Evolutionary conservation across 2,113 vertebrate genomes (phyloP).

Genomic region (Xenotilapia caudafasciata): DNA sequence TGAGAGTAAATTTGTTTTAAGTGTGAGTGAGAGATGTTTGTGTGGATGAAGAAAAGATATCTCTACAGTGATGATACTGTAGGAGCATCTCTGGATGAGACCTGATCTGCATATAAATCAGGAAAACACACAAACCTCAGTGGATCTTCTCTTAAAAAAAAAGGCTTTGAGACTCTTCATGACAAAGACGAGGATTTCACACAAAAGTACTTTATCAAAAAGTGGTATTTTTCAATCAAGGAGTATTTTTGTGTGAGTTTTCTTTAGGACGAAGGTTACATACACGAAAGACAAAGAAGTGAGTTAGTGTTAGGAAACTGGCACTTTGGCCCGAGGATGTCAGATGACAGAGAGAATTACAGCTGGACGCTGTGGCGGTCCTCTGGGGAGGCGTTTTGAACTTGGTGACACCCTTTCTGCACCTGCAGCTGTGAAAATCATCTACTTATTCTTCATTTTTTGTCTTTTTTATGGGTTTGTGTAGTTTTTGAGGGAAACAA

Average conservation of each 20-base stretch:
- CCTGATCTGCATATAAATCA: slow-evolving; percentile 41
- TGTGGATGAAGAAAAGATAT: slow-evolving; percentile 68
- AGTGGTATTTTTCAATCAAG: not conserved
- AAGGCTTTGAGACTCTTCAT: not conserved
- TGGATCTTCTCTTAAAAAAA: not conserved
- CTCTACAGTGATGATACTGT: slow-evolving; percentile 3
- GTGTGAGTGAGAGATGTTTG: slow-evolving; percentile 57
- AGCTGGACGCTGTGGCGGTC: not conserved
- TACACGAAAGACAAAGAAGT: not conserved
- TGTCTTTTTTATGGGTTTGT: not conserved
- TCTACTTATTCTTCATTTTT: slow-evolving; percentile 41
- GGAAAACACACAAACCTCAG: slow-evolving; percentile 19
- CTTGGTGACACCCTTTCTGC: slow-evolving; percentile 67
- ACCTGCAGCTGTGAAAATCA: slow-evolving; percentile 82
- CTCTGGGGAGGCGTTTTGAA: slow-evolving; percentile 39
- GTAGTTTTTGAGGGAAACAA: not conserved
- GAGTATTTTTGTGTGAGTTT: not conserved
- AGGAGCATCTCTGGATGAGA: slow-evolving; percentile 6
- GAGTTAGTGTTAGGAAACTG: not conserved
- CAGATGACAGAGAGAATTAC: not conserved
- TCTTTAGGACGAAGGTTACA: slow-evolving; percentile 8
- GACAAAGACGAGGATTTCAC: not conserved
- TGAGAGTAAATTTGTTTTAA: slow-evolving; percentile 88
- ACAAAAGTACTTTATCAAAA: not conserved
- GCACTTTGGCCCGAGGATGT: not conserved